Conservation (phyloP, 2,113 vertebrate genomes). For the Manacus vitellinus region DNA sequence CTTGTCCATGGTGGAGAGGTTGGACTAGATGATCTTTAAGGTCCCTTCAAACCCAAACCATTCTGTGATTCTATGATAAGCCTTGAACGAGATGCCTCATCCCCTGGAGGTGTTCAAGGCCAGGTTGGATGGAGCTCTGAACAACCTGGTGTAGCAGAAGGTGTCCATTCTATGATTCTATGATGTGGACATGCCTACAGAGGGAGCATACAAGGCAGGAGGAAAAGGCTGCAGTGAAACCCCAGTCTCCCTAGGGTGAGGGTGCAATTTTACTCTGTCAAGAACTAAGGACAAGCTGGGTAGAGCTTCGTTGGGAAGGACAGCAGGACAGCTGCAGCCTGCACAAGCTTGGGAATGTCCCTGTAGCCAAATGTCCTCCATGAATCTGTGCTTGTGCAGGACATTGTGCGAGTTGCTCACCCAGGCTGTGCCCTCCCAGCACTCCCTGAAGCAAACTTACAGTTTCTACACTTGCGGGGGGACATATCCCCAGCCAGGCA, state of each 20-base stretch:
- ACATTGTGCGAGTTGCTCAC: neutral
- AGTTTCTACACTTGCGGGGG: neutral
- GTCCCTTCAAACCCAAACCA: neutral
- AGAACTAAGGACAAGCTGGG: neutral
- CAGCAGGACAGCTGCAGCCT: neutral
- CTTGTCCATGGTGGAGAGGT: neutral
- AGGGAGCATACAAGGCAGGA: rapidly evolving
- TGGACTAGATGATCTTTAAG: neutral
- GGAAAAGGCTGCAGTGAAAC: neutral
- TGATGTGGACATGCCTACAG: neutral
- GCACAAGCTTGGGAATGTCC: neutral
- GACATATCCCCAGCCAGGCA: neutral
- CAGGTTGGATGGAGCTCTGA: neutral
- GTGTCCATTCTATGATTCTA: rapidly evolving
- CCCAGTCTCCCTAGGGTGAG: neutral
- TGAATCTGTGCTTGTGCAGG: neutral
- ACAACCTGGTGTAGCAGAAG: rapidly evolving
- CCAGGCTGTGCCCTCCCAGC: neutral
- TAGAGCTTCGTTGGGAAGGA: neutral
- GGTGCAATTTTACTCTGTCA: neutral
- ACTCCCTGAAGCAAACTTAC: neutral
- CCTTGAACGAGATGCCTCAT: rapidly evolving
- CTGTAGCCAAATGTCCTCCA: neutral
- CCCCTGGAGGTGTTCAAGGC: neutral
- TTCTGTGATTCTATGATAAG: neutral